Evolutionary conservation across 2,113 vertebrate species (phyloP).

Genomic region (Trinectes maculatus): DNA sequence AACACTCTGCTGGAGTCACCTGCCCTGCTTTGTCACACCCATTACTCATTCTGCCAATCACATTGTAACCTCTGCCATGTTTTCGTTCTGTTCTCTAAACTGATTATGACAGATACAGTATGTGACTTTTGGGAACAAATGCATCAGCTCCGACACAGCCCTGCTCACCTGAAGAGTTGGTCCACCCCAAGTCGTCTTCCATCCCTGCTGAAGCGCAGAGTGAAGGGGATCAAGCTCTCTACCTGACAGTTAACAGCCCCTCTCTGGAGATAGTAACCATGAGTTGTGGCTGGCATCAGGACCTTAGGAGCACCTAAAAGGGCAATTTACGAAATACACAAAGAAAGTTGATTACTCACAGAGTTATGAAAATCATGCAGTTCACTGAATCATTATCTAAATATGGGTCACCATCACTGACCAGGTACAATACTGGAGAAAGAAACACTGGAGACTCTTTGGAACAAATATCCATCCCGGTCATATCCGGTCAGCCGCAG

Average conservation of each 20-base stretch:
- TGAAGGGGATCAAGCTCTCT: slow-evolving; percentile 93
- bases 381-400: background rate
- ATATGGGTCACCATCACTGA: slow-evolving; percentile 68
- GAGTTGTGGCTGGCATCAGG: slow-evolving; percentile 87
- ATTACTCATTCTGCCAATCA: background rate
- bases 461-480: slow-evolving; percentile 88
- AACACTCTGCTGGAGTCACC: background rate
- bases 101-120: no score
- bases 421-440: slow-evolving; percentile 93
- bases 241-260: slow-evolving; percentile 86
- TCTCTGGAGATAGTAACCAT: slow-evolving; percentile 92
- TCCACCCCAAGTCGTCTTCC: slow-evolving; percentile 88
- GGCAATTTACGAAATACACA: background rate
- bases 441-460: slow-evolving; percentile 95
- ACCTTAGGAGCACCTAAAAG: slow-evolving; percentile 87
- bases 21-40: background rate
- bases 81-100: no score
- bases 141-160: background rate
- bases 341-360: background rate
- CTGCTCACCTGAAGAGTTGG: slow-evolving; percentile 88
- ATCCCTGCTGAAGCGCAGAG: slow-evolving; percentile 87
- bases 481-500: slow-evolving; percentile 92
- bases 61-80: background rate
- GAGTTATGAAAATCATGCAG: background rate
- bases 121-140: background rate